Evolutionary conservation across 2,797 vertebrate species (phyloP).

Genomic region (Iguana delicatissima): DNA sequence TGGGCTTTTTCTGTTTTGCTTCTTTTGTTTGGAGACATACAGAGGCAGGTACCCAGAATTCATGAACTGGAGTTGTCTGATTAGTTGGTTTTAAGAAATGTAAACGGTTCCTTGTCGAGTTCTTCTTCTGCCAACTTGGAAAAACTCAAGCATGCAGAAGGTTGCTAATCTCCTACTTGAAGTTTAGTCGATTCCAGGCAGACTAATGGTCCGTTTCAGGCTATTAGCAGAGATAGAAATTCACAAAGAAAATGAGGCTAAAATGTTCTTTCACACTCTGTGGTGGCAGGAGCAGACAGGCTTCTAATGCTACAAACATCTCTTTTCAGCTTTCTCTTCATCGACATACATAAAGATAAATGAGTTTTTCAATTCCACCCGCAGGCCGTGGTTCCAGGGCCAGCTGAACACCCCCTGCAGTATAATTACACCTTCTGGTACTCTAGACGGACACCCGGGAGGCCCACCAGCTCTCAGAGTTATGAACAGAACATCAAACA

Average conservation of each 20-base stretch:
- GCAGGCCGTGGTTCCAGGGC: constrained; percentile 85
- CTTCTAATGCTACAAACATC: constrained; percentile 9
- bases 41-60: not conserved
- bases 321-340: not conserved
- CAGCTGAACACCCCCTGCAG: constrained; percentile 85
- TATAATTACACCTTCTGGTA: constrained; percentile 90
- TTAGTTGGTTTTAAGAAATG: not conserved
- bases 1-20: not conserved
- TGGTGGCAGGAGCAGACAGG: not conserved
- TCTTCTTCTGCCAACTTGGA: constrained; percentile 4
- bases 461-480: constrained; percentile 86
- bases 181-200: constrained; percentile 31
- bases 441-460: constrained; percentile 84
- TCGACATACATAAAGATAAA: constrained; percentile 31
- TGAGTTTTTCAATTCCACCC: constrained; percentile 52
- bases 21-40: not conserved
- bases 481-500: constrained; percentile 89
- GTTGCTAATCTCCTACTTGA: constrained; percentile 18
- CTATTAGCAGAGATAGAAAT: constrained; percentile 31
- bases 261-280: constrained; percentile 21
- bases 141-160: not conserved
- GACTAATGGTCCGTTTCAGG: constrained; percentile 17
- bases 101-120: not conserved
- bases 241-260: constrained; percentile 34
- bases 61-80: not conserved